These are phyloP conservation scores for Dallia pectoralis DNA, from an alignment of 2,797 vertebrate genomes.

Conservation along the genomic window DNA sequence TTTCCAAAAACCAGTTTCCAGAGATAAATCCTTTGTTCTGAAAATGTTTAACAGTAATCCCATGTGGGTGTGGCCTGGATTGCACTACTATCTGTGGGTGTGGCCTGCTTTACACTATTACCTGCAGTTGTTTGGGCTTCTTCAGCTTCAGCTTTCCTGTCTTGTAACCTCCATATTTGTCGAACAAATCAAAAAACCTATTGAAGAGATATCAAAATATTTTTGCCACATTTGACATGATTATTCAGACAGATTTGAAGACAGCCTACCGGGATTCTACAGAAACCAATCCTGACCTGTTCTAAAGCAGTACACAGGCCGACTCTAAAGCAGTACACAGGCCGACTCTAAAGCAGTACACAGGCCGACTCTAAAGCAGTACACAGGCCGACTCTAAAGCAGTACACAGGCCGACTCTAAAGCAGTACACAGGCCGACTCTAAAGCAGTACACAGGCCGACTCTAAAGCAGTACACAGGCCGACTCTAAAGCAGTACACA, in stretches of 20 bases:
- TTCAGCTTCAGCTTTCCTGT: constrained; percentile 97
- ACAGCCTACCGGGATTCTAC: background rate
- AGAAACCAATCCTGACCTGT: too few relatives aligned
- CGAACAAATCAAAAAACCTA: constrained; percentile 97
- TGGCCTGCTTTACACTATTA: constrained; percentile 49
- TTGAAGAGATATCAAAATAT: constrained; percentile 21
- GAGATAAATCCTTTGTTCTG: background rate
- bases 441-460: too few relatives aligned
- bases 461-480: too few relatives aligned
- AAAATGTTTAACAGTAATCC: background rate
- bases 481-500: background rate
- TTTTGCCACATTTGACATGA: background rate
- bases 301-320: background rate
- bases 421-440: background rate
- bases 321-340: background rate
- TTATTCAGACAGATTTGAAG: background rate
- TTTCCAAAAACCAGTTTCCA: background rate
- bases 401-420: background rate
- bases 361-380: background rate
- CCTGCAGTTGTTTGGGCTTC: constrained; percentile 96
- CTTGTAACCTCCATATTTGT: constrained; percentile 96
- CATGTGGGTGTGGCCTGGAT: background rate
- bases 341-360: background rate
- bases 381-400: too few relatives aligned
- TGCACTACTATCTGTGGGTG: constrained; percentile 86